These are phyloP conservation scores for Isotomurus palustris DNA, from an alignment of 2,888 invertebrate genomes.

Conservation along the genomic window DNA sequence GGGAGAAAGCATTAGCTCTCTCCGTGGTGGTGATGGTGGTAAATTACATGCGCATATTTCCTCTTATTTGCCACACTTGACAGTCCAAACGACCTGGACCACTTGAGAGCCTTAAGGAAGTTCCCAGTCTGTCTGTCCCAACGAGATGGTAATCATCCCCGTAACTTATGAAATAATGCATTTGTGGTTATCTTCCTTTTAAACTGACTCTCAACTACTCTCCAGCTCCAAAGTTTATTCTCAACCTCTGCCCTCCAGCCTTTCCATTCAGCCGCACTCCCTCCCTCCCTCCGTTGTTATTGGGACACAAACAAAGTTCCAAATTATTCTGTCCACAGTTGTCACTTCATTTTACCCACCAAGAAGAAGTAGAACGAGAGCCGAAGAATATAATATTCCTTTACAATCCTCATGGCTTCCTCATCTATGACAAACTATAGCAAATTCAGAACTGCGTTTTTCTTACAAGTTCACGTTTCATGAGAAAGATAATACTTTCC, in stretches of 20 bases:
- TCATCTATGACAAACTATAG: not conserved
- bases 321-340: constrained; percentile 9
- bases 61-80: not conserved
- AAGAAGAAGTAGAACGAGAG: no score
- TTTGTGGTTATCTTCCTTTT: no score
- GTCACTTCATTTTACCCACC: constrained; percentile 4
- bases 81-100: not conserved
- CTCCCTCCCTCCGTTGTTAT: not conserved
- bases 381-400: no score
- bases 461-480: no score
- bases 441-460: not conserved
- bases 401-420: no score
- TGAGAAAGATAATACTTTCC: no score
- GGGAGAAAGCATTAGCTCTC: no score
- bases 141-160: no score
- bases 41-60: constrained; percentile 12
- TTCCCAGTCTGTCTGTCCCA: no score
- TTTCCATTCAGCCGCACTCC: not conserved
- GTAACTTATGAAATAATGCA: no score
- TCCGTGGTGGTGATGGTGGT: not conserved
- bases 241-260: not conserved
- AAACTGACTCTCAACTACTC: no score
- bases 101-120: no score
- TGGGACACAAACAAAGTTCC: not conserved
- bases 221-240: not conserved